Evolutionary conservation across 2,888 invertebrate species (phyloP).

Genomic region (Suillia variegata): DNA sequence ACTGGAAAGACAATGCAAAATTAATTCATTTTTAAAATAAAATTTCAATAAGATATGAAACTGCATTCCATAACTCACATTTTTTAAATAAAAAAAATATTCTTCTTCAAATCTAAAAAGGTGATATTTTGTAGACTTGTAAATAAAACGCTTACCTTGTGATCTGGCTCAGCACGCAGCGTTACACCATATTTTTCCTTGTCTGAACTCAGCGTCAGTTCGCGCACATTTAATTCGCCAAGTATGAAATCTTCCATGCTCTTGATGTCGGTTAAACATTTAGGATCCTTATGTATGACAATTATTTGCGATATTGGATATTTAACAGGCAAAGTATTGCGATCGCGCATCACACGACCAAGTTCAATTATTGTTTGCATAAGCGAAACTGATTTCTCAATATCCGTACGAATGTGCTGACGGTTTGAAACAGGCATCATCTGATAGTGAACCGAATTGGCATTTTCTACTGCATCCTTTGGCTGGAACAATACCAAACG

Average conservation of each 20-base stretch:
- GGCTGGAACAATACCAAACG: slow-evolving; percentile 72
- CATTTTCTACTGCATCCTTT: slow-evolving; percentile 58
- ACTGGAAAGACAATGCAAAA: slow-evolving; percentile 32
- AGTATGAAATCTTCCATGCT: slow-evolving; percentile 83
- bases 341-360: slow-evolving; percentile 89
- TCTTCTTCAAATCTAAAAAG: background rate
- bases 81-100: background rate
- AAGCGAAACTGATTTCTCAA: slow-evolving; percentile 86
- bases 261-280: slow-evolving; percentile 77
- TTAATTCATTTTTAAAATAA: too few species aligned
- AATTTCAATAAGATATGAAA: background rate
- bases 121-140: background rate
- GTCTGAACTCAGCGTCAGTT: slow-evolving; percentile 83
- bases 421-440: slow-evolving; percentile 80
- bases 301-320: slow-evolving; percentile 95
- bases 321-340: slow-evolving; percentile 92
- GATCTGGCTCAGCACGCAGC: slow-evolving; percentile 92
- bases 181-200: slow-evolving; percentile 91
- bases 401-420: slow-evolving; percentile 77
- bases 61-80: background rate
- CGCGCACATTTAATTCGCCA: slow-evolving; percentile 91
- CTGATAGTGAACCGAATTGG: slow-evolving; percentile 88
- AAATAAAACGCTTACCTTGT: slow-evolving; percentile 64
- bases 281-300: slow-evolving; percentile 85
- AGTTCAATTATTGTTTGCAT: slow-evolving; percentile 97